These are phyloP conservation scores for Ptychodera flava DNA, from an alignment of 35 echinoderm and acorn worm genomes.

Conservation along the genomic window DNA sequence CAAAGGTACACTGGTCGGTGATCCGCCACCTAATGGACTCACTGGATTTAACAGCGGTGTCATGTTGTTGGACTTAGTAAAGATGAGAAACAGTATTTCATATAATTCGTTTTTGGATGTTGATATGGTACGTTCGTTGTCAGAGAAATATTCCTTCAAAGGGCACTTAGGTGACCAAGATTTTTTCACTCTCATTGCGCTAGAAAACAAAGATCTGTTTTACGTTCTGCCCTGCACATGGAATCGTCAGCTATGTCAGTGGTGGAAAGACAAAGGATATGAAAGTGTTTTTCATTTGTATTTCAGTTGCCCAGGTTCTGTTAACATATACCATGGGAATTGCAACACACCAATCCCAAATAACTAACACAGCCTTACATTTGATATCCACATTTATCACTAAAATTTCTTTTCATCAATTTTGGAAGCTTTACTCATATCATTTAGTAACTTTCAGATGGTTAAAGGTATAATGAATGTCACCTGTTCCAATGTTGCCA, in stretches of 20 bases:
- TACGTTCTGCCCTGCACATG: constrained; percentile 79
- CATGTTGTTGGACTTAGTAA: constrained; percentile 58
- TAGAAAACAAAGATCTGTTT: constrained; percentile 87
- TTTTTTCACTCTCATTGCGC: constrained; percentile 69
- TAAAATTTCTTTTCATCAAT: no score
- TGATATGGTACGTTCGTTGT: constrained; percentile 23
- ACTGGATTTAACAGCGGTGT: constrained; percentile 98
- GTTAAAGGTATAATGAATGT: no score
- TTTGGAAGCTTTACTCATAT: no score
- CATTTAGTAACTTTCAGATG: no score
- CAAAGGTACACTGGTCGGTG: constrained; percentile 70
- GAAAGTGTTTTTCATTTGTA: constrained; percentile 78
- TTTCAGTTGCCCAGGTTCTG: constrained; percentile 61
- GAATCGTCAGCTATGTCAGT: constrained; percentile 83
- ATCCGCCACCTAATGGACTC: constrained; percentile 82
- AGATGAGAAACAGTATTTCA: constrained; percentile 48
- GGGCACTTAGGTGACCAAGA: constrained; percentile 95
- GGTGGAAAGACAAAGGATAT: constrained; percentile 98
- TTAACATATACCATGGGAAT: constrained; percentile 98
- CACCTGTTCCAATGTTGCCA: no score
- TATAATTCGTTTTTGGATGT: constrained; percentile 43
- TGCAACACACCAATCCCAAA: constrained; percentile 98
- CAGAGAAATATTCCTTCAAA: constrained; percentile 82
- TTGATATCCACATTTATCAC: no score
- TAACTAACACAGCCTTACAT: no score